Percentiles rank a stretch among this genome's conserved stretches.
phyloP scores from a whole-genome alignment of 2,888 invertebrate genomes.

The Micoletzkya japonica region DNA sequence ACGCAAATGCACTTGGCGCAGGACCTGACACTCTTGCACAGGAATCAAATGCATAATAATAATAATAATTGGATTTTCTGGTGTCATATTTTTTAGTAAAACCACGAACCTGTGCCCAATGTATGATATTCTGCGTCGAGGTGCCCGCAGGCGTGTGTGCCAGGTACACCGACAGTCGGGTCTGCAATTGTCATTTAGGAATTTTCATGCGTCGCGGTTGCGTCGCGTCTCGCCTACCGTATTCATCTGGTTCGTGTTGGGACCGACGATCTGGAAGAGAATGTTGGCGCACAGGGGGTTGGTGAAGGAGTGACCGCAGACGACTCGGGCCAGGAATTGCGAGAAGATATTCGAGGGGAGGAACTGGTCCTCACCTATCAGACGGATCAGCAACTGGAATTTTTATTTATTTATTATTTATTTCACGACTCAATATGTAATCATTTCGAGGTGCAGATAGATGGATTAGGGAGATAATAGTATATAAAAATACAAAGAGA shows the following conservation, averaged over 20 bases:
- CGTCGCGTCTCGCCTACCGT: not conserved
- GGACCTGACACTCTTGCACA: not conserved
- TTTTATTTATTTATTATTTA: not conserved
- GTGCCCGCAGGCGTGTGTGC: conserved; percentile 65
- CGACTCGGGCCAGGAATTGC: conserved; percentile 1
- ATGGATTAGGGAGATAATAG: not conserved
- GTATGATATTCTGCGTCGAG: conserved; percentile 45
- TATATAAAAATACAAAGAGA: no score
- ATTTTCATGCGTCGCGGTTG: not conserved
- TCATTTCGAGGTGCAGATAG: not conserved
- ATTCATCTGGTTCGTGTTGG: conserved; percentile 35
- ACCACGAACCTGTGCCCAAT: conserved; percentile 31
- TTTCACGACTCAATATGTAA: not conserved
- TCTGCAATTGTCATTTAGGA: conserved; percentile 45
- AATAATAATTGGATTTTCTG: no score
- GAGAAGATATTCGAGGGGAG: conserved; percentile 28
- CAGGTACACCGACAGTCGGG: conserved; percentile 65
- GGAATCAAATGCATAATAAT: not conserved
- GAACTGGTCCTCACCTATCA: conserved; percentile 63
- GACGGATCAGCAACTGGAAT: conserved; percentile 7
- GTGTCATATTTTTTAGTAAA: not conserved
- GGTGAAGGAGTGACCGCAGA: conserved; percentile 66
- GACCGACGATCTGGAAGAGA: conserved; percentile 73
- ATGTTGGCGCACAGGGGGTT: conserved; percentile 70
- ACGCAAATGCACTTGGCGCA: not conserved